phyloP scores from a whole-genome alignment of 2,797 vertebrate species.

The Lates japonicus region DNA sequence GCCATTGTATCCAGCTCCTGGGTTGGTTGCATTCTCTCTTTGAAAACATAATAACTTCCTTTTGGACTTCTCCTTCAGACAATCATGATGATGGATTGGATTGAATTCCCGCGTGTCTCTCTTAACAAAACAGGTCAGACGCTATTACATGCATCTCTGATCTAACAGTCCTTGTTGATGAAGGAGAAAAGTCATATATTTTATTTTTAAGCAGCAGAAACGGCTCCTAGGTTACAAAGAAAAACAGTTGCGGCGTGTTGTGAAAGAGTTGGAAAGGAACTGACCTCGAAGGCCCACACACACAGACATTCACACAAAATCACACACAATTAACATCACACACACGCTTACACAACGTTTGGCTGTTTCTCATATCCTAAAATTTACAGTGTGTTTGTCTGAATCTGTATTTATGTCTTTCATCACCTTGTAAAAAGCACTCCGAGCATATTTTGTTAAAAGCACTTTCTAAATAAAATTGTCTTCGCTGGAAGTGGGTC shows the following conservation, averaged over 20 bases:
- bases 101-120: constrained; percentile 17
- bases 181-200: constrained; percentile 8
- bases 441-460: neutral
- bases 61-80: neutral
- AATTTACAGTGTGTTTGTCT: constrained; percentile 11
- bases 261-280: constrained; percentile 12
- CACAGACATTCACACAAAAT: neutral
- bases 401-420: constrained; percentile 32
- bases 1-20: neutral
- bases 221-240: constrained; percentile 8
- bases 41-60: constrained; percentile 7
- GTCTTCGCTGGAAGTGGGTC: constrained; percentile 39
- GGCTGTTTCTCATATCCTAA: constrained; percentile 1
- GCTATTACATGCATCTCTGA: neutral
- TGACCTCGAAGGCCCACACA: constrained; percentile 1
- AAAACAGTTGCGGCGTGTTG: constrained; percentile 26
- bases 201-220: constrained; percentile 16
- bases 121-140: constrained; percentile 1
- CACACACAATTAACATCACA: constrained; percentile 1
- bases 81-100: constrained; percentile 9
- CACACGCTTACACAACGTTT: neutral
- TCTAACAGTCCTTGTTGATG: neutral
- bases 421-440: constrained; percentile 13
- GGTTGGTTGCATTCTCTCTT: neutral
- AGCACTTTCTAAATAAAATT: constrained; percentile 16